A percentile compares a stretch with the other conserved stretches of the same genome.
Evolutionary conservation across 2,888 invertebrate genomes (phyloP).

Genomic region (Trachelus stipa): DNA sequence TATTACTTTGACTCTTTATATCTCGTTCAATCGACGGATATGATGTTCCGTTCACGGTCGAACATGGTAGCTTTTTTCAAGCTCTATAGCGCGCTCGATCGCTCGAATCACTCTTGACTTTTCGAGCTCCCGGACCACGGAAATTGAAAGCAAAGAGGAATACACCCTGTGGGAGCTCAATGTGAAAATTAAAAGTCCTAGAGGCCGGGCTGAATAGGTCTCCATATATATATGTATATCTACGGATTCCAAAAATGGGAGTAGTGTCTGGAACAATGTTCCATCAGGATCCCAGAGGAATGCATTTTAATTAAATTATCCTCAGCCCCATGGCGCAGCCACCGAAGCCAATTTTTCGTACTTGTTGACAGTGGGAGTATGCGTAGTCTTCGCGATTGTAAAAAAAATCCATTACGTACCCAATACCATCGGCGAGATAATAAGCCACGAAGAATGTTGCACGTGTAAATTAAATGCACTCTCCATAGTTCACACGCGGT

Average conservation of each 20-base stretch:
- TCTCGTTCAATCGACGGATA: background rate
- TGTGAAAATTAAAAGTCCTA: background rate
- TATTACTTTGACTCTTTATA: background rate
- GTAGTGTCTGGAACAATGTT: background rate
- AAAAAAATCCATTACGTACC: background rate
- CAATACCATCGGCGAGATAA: background rate
- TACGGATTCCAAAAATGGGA: background rate
- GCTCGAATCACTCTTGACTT: background rate
- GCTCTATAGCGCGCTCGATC: background rate
- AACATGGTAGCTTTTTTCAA: background rate
- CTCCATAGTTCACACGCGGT: background rate
- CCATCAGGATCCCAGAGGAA: background rate
- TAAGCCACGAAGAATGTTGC: background rate
- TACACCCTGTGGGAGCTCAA: background rate
- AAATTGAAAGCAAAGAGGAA: background rate
- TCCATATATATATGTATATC: background rate
- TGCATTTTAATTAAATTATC: conserved; percentile 6
- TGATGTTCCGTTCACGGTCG: background rate
- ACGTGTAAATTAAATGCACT: background rate
- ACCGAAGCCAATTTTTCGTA: background rate
- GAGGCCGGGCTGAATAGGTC: background rate
- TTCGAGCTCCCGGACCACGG: background rate
- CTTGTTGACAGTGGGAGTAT: background rate
- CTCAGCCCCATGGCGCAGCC: background rate
- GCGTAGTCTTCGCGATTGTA: background rate